phyloP scores from a whole-genome alignment of 2,797 vertebrate genomes.

The Leptodactylus fallax region DNA sequence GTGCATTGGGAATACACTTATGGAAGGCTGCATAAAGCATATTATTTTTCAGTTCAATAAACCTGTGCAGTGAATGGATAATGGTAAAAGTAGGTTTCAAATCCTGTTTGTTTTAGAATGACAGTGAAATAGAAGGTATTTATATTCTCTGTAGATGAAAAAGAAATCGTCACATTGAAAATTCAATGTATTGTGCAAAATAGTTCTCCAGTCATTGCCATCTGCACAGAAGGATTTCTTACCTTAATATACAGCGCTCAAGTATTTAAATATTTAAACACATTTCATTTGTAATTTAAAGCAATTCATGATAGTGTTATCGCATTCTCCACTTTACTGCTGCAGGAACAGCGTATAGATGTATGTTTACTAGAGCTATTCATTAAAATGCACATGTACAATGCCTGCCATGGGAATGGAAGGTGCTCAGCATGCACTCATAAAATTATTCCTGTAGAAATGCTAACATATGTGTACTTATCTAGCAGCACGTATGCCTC shows the following conservation, averaged over 20 bases:
- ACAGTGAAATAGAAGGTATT: slow-evolving; percentile 51
- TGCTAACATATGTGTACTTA: neutral
- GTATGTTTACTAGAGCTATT: slow-evolving; percentile 34
- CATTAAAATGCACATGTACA: slow-evolving; percentile 1
- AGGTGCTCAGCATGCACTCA: neutral
- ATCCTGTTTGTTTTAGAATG: slow-evolving; percentile 59
- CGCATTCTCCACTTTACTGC: slow-evolving; percentile 10
- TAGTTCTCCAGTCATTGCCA: slow-evolving; percentile 36
- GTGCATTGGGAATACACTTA: slow-evolving; percentile 47
- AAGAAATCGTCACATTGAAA: slow-evolving; percentile 30
- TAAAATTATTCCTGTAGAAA: neutral
- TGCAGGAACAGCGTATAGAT: slow-evolving; percentile 5
- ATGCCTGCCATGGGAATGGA: slow-evolving; percentile 22
- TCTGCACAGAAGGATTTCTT: slow-evolving; percentile 43
- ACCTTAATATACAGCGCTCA: slow-evolving; percentile 44
- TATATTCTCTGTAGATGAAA: slow-evolving; percentile 55
- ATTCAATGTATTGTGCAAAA: slow-evolving; percentile 30
- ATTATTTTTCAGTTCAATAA: slow-evolving; percentile 58
- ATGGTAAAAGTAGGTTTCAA: slow-evolving; percentile 51
- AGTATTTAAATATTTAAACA: slow-evolving; percentile 48
- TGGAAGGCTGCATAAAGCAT: slow-evolving; percentile 38
- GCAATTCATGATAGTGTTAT: slow-evolving; percentile 30
- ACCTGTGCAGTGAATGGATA: slow-evolving; percentile 37
- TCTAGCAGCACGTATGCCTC: neutral
- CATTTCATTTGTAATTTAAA: slow-evolving; percentile 45